A percentile compares a stretch with the other conserved stretches of the same genome.
Evolutionary conservation across 2,113 vertebrate species (phyloP).

Genomic region (Tetrao urogallus): DNA sequence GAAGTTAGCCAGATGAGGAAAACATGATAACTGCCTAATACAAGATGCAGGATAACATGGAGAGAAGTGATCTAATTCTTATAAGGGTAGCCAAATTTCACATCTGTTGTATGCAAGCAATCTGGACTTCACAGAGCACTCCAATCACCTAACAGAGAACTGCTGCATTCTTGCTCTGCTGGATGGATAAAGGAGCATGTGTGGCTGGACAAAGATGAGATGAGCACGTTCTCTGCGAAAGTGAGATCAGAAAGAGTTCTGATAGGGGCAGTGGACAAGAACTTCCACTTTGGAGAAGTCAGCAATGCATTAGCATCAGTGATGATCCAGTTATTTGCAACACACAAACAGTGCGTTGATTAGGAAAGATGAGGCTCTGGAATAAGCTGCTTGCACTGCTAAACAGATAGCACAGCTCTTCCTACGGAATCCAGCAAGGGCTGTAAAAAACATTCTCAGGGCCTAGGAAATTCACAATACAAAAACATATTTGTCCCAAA

Average conservation of each 20-base stretch:
- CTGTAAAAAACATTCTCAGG: not conserved
- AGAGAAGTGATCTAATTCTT: not conserved
- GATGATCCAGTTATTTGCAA: not conserved
- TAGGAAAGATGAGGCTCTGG: not conserved
- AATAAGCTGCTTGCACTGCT: not conserved
- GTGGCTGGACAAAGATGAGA: not conserved
- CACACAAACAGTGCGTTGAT: no score
- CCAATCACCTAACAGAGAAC: not conserved
- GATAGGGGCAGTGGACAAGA: not conserved
- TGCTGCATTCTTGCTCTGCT: not conserved
- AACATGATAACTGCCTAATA: not conserved
- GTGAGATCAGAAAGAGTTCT: not conserved
- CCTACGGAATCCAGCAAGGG: not conserved
- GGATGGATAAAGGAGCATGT: not conserved
- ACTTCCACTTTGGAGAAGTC: not conserved
- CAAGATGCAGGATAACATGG: accelerated
- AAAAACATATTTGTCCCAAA: not conserved
- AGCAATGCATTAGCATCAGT: not conserved
- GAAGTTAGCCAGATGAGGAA: not conserved
- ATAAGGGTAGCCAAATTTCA: not conserved
- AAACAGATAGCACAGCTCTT: not conserved
- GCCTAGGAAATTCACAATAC: not conserved
- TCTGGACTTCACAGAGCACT: not conserved
- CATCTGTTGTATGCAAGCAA: not conserved
- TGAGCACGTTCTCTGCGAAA: not conserved